Base-by-base conservation (phyloP, 2,113 vertebrate species). In the Sylvilagus bachmani region DNA sequence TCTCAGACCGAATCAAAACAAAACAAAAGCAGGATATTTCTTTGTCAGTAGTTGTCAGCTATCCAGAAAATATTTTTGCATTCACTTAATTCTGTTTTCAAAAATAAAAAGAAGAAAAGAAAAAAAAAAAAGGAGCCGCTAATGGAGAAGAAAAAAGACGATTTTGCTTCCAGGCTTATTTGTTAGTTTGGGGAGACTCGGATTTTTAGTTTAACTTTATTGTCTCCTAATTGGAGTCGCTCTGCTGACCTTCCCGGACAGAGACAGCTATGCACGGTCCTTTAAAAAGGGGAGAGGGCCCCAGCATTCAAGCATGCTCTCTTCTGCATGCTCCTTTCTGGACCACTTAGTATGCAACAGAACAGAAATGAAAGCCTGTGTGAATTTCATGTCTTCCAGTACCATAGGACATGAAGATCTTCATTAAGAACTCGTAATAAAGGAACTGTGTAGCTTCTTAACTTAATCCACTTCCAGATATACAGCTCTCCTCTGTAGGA, bases 171-270 rank as follows among this genome's bases (percentile, higher is more conserved):
- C 71, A 96, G 62, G 49, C 19, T 0, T 36, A 44, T 81, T 81
- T 79, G 75, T 70, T 93, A 87, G 86, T 77, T 90, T 70, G n/a
- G 51, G 55, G 79, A 70, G 78, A 73, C 73, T 73, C 11, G 13
- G 75, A 19, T 93, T 86, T 86, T 87, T 62, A 93, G 86, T 87
- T 89, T 51, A 96, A 97, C 93, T 92, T 66, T n/a, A 80, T 88
- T 86, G 22, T 86, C 31, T 81, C 36, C 25, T 97, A 93, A 90
- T 97, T 95, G 44, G 69, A 74, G 77, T 87, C 1, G 38, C 21
- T 95, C 95, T 80, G 22, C 27, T 82, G 44, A 82, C 71, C 87
- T 75, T 77, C 38, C 2, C 2, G n/a, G 84, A 86, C 53, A 53
- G 62, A 90, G 74, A 92, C 66, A 66, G 10, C 49, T 33, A 86